Evolutionary conservation across 2,888 invertebrate species (phyloP), one percentile per base, ranked within the genome.

Genomic region (Scaptomyza polygonia): DNA sequence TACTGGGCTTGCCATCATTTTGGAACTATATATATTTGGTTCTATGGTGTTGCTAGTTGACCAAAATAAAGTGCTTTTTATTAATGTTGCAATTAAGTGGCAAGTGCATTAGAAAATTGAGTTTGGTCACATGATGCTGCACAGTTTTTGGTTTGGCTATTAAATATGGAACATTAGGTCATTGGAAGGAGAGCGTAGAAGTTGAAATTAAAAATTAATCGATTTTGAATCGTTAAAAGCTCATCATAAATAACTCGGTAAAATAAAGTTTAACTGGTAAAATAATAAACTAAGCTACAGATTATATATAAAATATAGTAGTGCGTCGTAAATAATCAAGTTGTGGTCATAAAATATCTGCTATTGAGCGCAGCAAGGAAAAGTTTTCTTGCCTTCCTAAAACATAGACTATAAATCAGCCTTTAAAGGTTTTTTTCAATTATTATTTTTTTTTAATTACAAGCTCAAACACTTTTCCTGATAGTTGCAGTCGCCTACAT

Each of bases 361-460:
- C 39, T 47, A 63, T 77, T 77, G 67, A 66, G 34, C 52, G 16
- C 27, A 32, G 40, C 56, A 21, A 8, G 6, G 12, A 11, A 5
- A 42, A 18, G 63, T 44, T 12, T 4, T 18, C 18, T 16, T 55
- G 45, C 8, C 27, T 12, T 30, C 49, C 49, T n/a, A 34, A 39
- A 44, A 56, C 6, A 11, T 43, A 66, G 61, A 39, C 39, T 52
- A 82, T 84, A 86, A 88, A 86, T 88, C 73, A 75, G 66, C 57
- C 67, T 72, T 67, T 73, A 75, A 72, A 70, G 62, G 34, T 66
- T 59, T 52, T 66, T 66, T 66, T 67, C n/a, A n/a, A n/a, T 62
- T 55, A 30, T 72, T 34, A 1, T 34, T 36, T 16, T 16, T 39
- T 88, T 84, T 71, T 84, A 84, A 84, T 84, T 84, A 79, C 86